Percentiles rank a stretch among this genome's conserved stretches.
Conservation (phyloP, 2,888 invertebrate genomes). For the Malthinus flaveolus region DNA sequence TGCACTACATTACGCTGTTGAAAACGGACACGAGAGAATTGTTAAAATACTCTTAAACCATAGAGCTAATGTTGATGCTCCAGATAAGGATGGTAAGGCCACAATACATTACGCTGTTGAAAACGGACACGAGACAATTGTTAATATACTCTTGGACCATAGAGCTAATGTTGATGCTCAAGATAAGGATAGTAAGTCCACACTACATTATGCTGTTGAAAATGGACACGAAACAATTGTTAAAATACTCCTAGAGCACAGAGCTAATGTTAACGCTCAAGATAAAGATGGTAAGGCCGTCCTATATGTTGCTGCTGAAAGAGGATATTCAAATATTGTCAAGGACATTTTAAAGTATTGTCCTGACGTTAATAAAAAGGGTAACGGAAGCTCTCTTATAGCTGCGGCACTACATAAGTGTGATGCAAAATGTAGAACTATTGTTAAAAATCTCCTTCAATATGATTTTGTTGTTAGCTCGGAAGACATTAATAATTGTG, state of each 20-base stretch:
- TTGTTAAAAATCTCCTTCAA: background rate
- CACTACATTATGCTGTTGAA: too few species aligned
- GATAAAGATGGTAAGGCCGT: background rate
- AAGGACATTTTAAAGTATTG: too few species aligned
- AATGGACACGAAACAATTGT: too few species aligned
- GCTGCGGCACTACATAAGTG: background rate
- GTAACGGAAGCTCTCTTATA: background rate
- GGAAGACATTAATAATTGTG: background rate
- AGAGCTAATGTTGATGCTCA: too few species aligned
- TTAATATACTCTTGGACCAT: too few species aligned
- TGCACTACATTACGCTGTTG: too few species aligned
- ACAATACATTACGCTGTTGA: too few species aligned
- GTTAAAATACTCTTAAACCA: background rate
- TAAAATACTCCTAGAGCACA: too few species aligned
- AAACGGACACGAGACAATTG: too few species aligned
- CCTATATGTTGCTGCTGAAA: too few species aligned
- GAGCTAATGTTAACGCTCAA: background rate
- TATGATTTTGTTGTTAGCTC: background rate
- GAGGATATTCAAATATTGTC: too few species aligned
- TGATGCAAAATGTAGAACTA: background rate
- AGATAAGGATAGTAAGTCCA: too few species aligned
- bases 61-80: background rate
- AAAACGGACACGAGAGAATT: background rate
- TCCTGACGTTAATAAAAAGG: background rate
- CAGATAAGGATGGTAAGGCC: background rate